Percentiles rank a stretch among this genome's conserved stretches.
These are phyloP conservation scores for Chionodraco myersi DNA, from an alignment of 2,113 vertebrate species.

Conservation along the genomic window DNA sequence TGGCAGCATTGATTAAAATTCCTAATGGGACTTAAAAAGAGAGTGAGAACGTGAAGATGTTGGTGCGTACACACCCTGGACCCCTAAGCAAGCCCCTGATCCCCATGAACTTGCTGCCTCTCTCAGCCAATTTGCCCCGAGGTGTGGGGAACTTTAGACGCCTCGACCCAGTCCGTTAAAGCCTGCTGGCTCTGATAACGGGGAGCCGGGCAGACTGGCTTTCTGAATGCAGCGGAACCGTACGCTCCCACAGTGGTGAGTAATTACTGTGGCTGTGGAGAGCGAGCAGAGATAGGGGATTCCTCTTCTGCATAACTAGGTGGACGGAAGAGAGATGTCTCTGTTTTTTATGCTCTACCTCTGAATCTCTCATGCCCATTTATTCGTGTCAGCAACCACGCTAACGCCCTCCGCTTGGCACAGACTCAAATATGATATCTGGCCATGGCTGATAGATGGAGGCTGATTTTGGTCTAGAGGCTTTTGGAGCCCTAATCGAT, in stretches of 20 bases:
- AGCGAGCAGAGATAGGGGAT: slow-evolving; percentile 61
- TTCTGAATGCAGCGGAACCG: slow-evolving; percentile 42
- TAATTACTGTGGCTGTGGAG: slow-evolving; percentile 63
- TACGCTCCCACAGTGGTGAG: slow-evolving; percentile 49
- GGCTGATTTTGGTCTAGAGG: slow-evolving; percentile 49
- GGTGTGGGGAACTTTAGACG: slow-evolving; percentile 44
- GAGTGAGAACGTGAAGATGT: background rate
- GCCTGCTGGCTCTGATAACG: slow-evolving; percentile 69
- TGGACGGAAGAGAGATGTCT: slow-evolving; percentile 44
- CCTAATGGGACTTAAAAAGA: background rate
- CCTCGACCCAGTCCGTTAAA: slow-evolving; percentile 11
- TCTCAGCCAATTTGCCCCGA: slow-evolving; percentile 15
- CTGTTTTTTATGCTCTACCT: slow-evolving; percentile 5
- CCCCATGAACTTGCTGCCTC: background rate
- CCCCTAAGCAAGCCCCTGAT: slow-evolving; percentile 17
- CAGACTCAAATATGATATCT: slow-evolving; percentile 46
- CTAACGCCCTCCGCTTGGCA: slow-evolving; percentile 33
- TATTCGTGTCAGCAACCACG: background rate
- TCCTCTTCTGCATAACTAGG: slow-evolving; percentile 60
- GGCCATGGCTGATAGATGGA: slow-evolving; percentile 27
- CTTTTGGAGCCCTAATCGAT: slow-evolving; percentile 61
- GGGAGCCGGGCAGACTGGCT: slow-evolving; percentile 27
- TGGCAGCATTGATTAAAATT: background rate
- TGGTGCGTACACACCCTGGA: background rate
- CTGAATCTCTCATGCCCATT: slow-evolving; percentile 8